These are phyloP conservation scores for Nesoenas mayeri DNA, from an alignment of 2,113 vertebrate genomes.

Conservation along the genomic window DNA sequence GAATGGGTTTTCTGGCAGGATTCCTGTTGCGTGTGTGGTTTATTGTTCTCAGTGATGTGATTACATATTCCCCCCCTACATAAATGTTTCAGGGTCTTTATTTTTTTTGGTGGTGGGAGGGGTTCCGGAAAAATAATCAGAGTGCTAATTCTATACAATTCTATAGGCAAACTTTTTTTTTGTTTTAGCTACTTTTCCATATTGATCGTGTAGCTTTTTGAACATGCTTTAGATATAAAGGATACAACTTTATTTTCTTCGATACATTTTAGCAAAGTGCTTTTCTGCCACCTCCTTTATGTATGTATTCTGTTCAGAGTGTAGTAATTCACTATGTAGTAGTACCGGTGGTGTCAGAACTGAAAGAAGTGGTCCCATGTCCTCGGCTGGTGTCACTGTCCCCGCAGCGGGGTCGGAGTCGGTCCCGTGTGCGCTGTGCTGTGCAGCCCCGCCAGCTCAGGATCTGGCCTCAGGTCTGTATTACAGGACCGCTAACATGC, in stretches of 20 bases:
- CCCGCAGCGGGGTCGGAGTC: rapidly evolving
- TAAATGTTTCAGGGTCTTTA: not conserved
- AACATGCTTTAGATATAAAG: not conserved
- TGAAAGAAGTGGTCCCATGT: not conserved
- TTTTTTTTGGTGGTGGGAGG: not conserved
- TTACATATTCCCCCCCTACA: not conserved
- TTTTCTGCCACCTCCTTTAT: not conserved
- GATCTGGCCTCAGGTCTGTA: not conserved
- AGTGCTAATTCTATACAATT: not conserved
- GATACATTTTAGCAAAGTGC: not conserved
- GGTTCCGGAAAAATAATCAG: conserved; percentile 10
- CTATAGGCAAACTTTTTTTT: not conserved
- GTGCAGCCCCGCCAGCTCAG: not conserved
- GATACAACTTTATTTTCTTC: not conserved
- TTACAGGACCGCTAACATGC: not conserved
- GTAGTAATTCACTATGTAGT: not conserved
- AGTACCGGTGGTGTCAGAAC: not conserved
- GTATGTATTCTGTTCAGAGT: not conserved
- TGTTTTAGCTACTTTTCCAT: not conserved
- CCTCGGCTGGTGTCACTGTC: not conserved
- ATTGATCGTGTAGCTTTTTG: not conserved
- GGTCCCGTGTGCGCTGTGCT: not conserved
- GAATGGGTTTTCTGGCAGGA: conserved; percentile 33
- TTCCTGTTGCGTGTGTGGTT: conserved; percentile 5
- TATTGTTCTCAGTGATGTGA: conserved; percentile 19